Base-by-base conservation (phyloP, 2,888 invertebrate species). In the Chromoteleia sp. region DNA sequence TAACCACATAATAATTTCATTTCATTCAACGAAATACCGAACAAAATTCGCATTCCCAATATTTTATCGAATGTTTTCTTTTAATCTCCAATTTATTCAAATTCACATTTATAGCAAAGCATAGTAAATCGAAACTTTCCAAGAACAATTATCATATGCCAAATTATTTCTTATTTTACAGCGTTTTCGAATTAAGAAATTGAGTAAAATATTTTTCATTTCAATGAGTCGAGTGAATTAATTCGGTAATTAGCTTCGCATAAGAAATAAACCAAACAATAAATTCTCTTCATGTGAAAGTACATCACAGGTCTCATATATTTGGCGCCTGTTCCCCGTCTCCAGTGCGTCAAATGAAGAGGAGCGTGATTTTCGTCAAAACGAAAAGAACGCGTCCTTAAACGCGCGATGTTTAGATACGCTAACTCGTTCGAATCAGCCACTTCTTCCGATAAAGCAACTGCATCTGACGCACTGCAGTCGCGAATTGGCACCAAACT, bases 381-480 rank as follows among this genome's bases (percentile, higher is more conserved):
- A 59, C 2, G 10, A 36, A 54, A 21, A 39, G 15, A 50, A 52
- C 29, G 12, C 7, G 7, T 17, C 10, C 15, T 3, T 33, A 36
- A 78, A 39, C 43, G 78, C 43, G 8, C 8, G 39, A 17, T 71
- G 30, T 59, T 67, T 65, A 29, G 50, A 61, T 73, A 45, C 48
- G 25, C 45, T 58, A 56, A 48, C 43, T 61, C 36, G 25, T 63
- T 80, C 59, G 56, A 77, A 73, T 74, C 56, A 68, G 39, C 50
- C 45, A 39, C 21, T 61, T 43, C 45, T 45, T 50, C 10, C 33
- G 19, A 65, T 59, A 41, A 63, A 68, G 68, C 43, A 67, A 59
- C 30, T 65, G 36, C 70, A 67, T 75, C 74, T 82, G 82, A 82
- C 82, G 75, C 82, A 75, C 78, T 82, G 82, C 70, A 75, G 82